phyloP scores from a whole-genome alignment of 2,888 invertebrate genomes.

The Coecobrya sp. region DNA sequence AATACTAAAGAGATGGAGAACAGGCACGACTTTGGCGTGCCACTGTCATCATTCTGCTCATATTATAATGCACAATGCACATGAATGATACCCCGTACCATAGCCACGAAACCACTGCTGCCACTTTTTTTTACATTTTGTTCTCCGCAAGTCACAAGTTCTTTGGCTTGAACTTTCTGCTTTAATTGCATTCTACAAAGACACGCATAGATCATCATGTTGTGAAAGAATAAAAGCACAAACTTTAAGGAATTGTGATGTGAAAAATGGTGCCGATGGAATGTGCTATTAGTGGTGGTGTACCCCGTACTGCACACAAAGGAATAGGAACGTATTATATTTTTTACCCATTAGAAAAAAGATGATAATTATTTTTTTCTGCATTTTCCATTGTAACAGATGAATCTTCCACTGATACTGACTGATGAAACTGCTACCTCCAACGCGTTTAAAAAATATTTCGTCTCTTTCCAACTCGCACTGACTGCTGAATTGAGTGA shows the following conservation, averaged over 20 bases:
- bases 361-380: slow-evolving; percentile 56
- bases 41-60: slow-evolving; percentile 1
- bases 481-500: neutral
- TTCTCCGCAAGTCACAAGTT: slow-evolving; percentile 26
- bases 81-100: neutral
- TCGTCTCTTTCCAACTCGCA: slow-evolving; percentile 22
- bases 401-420: slow-evolving; percentile 40
- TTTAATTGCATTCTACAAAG: slow-evolving; percentile 67
- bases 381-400: slow-evolving; percentile 31
- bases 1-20: slow-evolving; percentile 49
- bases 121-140: slow-evolving; percentile 6
- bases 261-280: slow-evolving; percentile 72
- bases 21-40: slow-evolving; percentile 49
- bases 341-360: slow-evolving; percentile 28
- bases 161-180: slow-evolving; percentile 35
- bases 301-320: neutral
- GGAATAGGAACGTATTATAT: slow-evolving; percentile 8
- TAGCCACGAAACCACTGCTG: slow-evolving; percentile 2
- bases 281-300: too few relatives aligned
- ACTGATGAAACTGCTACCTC: slow-evolving; percentile 47
- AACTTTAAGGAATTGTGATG: slow-evolving; percentile 34
- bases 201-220: slow-evolving; percentile 38
- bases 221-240: slow-evolving; percentile 44
- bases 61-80: neutral
- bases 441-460: slow-evolving; percentile 72